These are phyloP conservation scores for Drosophila repleta DNA, from an alignment of 1,140 invertebrate genomes.

Conservation along the genomic window DNA sequence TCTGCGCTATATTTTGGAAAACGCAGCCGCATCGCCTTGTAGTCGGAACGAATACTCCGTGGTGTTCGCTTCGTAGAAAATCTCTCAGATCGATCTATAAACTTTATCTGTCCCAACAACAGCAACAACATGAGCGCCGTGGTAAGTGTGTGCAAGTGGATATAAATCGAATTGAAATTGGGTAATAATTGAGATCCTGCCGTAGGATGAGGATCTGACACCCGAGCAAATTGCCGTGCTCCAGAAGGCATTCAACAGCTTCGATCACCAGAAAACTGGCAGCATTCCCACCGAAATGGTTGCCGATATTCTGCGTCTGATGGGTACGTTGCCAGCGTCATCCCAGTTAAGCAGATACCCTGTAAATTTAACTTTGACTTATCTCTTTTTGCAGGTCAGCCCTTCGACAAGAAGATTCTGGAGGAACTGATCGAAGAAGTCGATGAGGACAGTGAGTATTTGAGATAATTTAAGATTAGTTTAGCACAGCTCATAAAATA, in stretches of 20 bases:
- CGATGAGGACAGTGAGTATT: slow-evolving; percentile 95
- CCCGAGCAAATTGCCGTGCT: slow-evolving; percentile 90
- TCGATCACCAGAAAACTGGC: slow-evolving; percentile 96
- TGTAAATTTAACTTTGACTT: not conserved
- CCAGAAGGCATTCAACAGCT: slow-evolving; percentile 97
- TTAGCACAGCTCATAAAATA: too few species aligned
- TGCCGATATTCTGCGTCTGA: slow-evolving; percentile 95
- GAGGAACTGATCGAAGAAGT: slow-evolving; percentile 98
- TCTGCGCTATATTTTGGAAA: slow-evolving; percentile 80
- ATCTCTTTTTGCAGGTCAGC: slow-evolving; percentile 85
- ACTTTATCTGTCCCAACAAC: slow-evolving; percentile 22
- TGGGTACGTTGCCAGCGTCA: slow-evolving; percentile 86
- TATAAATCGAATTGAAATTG: not conserved
- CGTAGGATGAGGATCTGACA: slow-evolving; percentile 87
- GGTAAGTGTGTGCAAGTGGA: slow-evolving; percentile 37
- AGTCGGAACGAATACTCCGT: slow-evolving; percentile 72
- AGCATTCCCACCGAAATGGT: slow-evolving; percentile 97
- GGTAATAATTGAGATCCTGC: not conserved
- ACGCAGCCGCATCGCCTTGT: slow-evolving; percentile 65
- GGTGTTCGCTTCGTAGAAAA: slow-evolving; percentile 69
- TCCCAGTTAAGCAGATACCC: not conserved
- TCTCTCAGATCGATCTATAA: slow-evolving; percentile 37
- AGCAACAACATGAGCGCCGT: slow-evolving; percentile 73
- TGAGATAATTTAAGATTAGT: not conserved
- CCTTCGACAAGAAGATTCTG: slow-evolving; percentile 97